Percentiles rank a stretch among this genome's conserved stretches.
These are phyloP conservation scores for Oncorhynchus clarkii DNA, from an alignment of 2,113 vertebrate genomes.

Conservation along the genomic window DNA sequence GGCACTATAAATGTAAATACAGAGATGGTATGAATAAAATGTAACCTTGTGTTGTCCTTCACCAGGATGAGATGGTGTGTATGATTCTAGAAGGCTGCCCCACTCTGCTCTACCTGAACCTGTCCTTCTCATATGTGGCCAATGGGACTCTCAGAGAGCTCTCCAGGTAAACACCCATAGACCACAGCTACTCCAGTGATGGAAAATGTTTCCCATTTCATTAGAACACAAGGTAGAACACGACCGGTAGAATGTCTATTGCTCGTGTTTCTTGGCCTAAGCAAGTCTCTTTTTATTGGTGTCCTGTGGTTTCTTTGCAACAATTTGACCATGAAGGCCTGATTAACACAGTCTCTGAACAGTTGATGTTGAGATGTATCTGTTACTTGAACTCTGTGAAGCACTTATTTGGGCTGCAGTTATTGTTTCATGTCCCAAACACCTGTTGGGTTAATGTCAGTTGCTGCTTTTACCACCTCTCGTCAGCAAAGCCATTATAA, in stretches of 20 bases:
- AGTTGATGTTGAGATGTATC: no score
- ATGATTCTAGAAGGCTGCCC: slow-evolving; percentile 74
- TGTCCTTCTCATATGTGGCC: slow-evolving; percentile 76
- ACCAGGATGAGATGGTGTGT: slow-evolving; percentile 78
- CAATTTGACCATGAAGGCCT: no score
- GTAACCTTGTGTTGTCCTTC: slow-evolving; percentile 19
- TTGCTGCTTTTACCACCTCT: neutral
- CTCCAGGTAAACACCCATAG: slow-evolving; percentile 11
- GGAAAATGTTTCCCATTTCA: neutral
- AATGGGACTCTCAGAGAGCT: slow-evolving; percentile 72
- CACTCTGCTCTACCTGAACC: slow-evolving; percentile 79
- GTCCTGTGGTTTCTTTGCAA: no score
- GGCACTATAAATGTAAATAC: neutral
- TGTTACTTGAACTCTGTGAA: no score
- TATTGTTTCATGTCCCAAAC: no score
- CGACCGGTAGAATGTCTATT: no score
- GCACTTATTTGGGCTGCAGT: no score
- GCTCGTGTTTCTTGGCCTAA: no score
- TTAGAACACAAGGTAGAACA: neutral
- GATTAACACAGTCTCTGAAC: no score
- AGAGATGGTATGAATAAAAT: neutral
- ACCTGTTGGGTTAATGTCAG: no score
- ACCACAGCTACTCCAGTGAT: neutral
- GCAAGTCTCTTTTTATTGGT: no score
- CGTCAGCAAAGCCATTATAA: neutral